Evolutionary conservation across 2,888 invertebrate species (phyloP), one percentile per base, ranked within the genome.

Genomic region (Scrobipalpa costella): DNA sequence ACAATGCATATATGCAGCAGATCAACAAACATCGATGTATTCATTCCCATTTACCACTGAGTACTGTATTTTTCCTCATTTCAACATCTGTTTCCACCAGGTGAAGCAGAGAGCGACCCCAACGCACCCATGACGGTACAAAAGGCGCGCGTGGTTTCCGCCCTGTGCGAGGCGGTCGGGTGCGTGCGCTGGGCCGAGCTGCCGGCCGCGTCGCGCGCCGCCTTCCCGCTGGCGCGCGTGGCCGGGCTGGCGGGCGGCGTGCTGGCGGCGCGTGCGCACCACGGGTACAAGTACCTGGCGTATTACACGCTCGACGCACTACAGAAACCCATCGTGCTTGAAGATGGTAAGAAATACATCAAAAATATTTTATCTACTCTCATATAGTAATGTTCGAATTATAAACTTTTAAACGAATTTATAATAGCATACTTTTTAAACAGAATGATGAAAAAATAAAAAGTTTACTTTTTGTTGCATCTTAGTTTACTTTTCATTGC

Each of bases 331-430:
- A 72, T 82, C 17, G 79, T 84, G 13, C 62, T 75, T 34, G 74
- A 75, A 1, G 86, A 86, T 64, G 83, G 86, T 85, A 13, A 67
- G 77, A n/a, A n/a, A n/a, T n/a, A n/a, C n/a, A n/a, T n/a, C n/a
- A n/a, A n/a, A n/a, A n/a, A n/a, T n/a, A n/a, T n/a, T n/a, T n/a
- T n/a, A n/a, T n/a, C n/a, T n/a, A n/a, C n/a, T n/a, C n/a, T n/a
- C n/a, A n/a, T n/a, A n/a, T n/a, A n/a, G n/a, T n/a, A n/a, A n/a
- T n/a, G n/a, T n/a, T n/a, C n/a, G n/a, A n/a, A n/a, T n/a, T n/a
- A n/a, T n/a, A n/a, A n/a, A n/a, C n/a, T n/a, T n/a, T n/a, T n/a
- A n/a, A n/a, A n/a, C n/a, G n/a, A n/a, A n/a, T n/a, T n/a, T n/a
- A n/a, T n/a, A n/a, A n/a, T n/a, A n/a, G n/a, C n/a, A n/a, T n/a